A percentile compares a stretch with the other conserved stretches of the same genome.
These are phyloP conservation scores for Sipha maydis DNA, from an alignment of 2,888 invertebrate species.

Conservation along the genomic window DNA sequence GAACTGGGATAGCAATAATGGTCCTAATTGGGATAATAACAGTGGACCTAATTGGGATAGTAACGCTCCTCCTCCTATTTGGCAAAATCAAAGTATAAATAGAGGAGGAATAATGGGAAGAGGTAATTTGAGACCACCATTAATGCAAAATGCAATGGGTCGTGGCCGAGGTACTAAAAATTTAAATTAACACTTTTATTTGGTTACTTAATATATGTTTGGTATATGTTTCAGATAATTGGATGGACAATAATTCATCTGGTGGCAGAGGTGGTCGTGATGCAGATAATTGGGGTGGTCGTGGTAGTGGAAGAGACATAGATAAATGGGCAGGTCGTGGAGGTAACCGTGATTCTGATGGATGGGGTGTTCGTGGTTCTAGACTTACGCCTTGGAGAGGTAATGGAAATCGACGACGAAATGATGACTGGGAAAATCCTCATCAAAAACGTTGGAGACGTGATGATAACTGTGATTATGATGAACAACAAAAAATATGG, in stretches of 20 bases:
- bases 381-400: slow-evolving; percentile 42
- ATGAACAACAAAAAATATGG: slow-evolving; percentile 53
- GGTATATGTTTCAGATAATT: slow-evolving; percentile 41
- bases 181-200: neutral
- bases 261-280: slow-evolving; percentile 43
- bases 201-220: neutral
- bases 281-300: slow-evolving; percentile 40
- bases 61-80: slow-evolving; percentile 53
- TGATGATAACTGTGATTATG: slow-evolving; percentile 57
- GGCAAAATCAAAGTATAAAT: slow-evolving; percentile 51
- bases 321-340: slow-evolving; percentile 55
- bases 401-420: slow-evolving; percentile 35
- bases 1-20: slow-evolving; percentile 51
- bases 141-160: slow-evolving; percentile 53
- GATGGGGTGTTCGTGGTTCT: slow-evolving; percentile 43
- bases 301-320: slow-evolving; percentile 34
- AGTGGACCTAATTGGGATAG: slow-evolving; percentile 57
- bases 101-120: slow-evolving; percentile 52
- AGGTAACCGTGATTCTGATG: slow-evolving; percentile 45
- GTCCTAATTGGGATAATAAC: slow-evolving; percentile 43
- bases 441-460: slow-evolving; percentile 58
- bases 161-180: slow-evolving; percentile 46
- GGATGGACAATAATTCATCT: slow-evolving; percentile 44
- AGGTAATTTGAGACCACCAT: slow-evolving; percentile 52
- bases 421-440: slow-evolving; percentile 51